phyloP scores from a whole-genome alignment of 2,113 vertebrate species.

The Calyptommatus sinebrachiatus region DNA sequence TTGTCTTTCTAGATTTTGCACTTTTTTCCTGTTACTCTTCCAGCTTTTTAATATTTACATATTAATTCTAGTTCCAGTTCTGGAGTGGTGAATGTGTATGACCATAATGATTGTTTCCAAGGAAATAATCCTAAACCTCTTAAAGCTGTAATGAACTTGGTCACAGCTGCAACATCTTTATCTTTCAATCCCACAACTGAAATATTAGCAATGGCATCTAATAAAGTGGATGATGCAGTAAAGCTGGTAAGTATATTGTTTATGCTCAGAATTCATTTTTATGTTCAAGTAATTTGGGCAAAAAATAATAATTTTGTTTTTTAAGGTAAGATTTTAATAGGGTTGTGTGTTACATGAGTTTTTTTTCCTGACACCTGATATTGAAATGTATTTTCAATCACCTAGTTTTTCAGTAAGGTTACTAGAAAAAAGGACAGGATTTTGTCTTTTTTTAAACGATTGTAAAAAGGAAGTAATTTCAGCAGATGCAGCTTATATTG shows the following conservation, averaged over 20 bases:
- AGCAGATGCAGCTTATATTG: too few species aligned
- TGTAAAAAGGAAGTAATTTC: neutral
- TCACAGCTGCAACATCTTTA: constrained; percentile 83
- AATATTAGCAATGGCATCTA: constrained; percentile 88
- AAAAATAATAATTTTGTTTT: neutral
- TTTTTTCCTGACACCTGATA: neutral
- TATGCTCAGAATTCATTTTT: neutral
- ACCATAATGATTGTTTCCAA: constrained; percentile 81
- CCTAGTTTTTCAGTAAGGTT: neutral
- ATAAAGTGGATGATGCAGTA: constrained; percentile 79
- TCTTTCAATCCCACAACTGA: constrained; percentile 86
- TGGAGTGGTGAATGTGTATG: constrained; percentile 94
- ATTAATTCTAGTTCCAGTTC: constrained; percentile 74
- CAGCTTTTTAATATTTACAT: neutral
- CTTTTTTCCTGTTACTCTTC: neutral
- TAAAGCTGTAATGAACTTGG: constrained; percentile 89
- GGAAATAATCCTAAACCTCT: constrained; percentile 81
- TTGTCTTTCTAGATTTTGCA: neutral
- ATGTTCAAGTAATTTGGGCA: neutral
- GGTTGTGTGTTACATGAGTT: neutral
- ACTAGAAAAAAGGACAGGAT: too few species aligned
- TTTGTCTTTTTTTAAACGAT: too few species aligned
- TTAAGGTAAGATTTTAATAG: neutral
- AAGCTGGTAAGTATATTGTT: constrained; percentile 78
- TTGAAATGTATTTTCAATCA: neutral